These are phyloP conservation scores for Calliopum simillimum DNA, from an alignment of 2,888 invertebrate genomes.

Conservation along the genomic window DNA sequence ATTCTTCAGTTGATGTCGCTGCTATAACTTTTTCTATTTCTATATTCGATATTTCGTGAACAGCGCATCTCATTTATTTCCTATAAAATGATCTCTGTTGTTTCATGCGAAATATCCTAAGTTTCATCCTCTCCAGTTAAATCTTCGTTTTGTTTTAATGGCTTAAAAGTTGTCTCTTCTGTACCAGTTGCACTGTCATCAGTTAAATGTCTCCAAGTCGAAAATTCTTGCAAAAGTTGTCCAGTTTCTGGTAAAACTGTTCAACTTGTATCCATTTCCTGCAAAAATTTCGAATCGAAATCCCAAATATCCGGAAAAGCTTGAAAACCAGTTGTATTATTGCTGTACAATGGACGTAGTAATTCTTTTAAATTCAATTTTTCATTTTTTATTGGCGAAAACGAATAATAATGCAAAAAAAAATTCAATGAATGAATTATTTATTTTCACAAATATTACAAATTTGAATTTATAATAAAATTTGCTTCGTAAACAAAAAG, in stretches of 20 bases:
- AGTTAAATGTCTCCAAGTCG: conserved; percentile 44
- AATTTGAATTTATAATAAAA: too few relatives aligned
- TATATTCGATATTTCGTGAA: conserved; percentile 34
- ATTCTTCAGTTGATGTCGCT: conserved; percentile 7
- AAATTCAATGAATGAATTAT: too few relatives aligned
- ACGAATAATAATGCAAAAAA: too few relatives aligned
- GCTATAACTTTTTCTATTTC: conserved; percentile 29
- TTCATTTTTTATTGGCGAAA: conserved; percentile 21
- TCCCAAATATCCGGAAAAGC: conserved; percentile 59
- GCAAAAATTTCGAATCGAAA: conserved; percentile 51
- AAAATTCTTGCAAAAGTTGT: conserved; percentile 50
- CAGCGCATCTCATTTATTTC: too few relatives aligned
- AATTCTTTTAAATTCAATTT: conserved; percentile 52
- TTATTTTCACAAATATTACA: too few relatives aligned
- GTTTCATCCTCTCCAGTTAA: too few relatives aligned
- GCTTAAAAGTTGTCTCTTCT: conserved; percentile 30
- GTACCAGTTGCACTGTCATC: neutral
- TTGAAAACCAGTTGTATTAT: conserved; percentile 57
- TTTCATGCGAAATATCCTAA: neutral
- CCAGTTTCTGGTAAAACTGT: conserved; percentile 52
- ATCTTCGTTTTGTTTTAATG: too few relatives aligned
- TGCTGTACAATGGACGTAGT: conserved; percentile 50
- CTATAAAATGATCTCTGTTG: too few relatives aligned
- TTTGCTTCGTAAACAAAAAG: too few relatives aligned
- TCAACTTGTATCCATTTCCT: conserved; percentile 47